Evolutionary conservation across 2,797 vertebrate species (phyloP).

Genomic region (Corythornis leucogaster): DNA sequence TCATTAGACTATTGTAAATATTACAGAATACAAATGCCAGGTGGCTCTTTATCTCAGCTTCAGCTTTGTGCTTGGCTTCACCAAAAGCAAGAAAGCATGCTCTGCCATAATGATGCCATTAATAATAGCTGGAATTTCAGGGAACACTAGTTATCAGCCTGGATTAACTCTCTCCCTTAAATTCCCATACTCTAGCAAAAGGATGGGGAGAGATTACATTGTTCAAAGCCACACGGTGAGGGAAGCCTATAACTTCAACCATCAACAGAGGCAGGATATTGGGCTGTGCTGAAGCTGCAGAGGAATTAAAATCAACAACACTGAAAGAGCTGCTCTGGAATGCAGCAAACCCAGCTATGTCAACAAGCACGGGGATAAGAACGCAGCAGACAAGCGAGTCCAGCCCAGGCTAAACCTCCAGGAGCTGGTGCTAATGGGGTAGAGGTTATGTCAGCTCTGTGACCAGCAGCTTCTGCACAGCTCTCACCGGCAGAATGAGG

Average conservation of each 20-base stretch:
- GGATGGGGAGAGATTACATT: neutral
- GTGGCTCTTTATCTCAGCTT: neutral
- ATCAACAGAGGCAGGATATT: neutral
- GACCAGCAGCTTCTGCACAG: neutral
- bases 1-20: constrained; percentile 14
- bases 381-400: neutral
- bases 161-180: neutral
- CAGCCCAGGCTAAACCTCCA: neutral
- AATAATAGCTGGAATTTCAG: neutral
- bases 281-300: neutral
- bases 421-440: neutral
- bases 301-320: constrained; percentile 55
- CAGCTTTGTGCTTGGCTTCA: neutral
- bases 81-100: neutral
- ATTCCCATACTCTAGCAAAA: neutral
- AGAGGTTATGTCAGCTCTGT: neutral
- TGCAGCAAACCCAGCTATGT: constrained; percentile 18
- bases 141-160: neutral
- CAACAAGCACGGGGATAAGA: neutral
- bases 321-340: neutral
- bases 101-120: neutral
- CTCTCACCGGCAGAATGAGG: neutral
- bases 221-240: neutral
- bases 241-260: neutral
- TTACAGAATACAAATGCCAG: neutral